Evolutionary conservation across 1,140 invertebrate species (phyloP).

Genomic region (Linepithema humile): DNA sequence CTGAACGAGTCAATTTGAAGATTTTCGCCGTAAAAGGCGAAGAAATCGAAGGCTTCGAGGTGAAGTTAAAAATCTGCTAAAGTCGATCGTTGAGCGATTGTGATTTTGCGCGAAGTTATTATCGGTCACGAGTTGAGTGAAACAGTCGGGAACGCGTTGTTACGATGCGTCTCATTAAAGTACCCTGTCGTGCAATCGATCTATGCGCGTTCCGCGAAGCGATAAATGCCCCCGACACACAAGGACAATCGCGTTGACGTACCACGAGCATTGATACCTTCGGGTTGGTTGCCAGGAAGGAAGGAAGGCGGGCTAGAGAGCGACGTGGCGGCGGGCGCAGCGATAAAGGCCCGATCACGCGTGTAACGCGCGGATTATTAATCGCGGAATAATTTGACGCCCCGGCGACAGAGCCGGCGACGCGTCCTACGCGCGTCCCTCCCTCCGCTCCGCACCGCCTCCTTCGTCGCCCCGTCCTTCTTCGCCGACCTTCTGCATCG

Average conservation of each 20-base stretch:
- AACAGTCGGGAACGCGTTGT: slow-evolving; percentile 59
- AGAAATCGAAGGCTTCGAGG: not conserved
- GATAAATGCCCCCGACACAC: slow-evolving; percentile 70
- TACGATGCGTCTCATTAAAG: slow-evolving; percentile 68
- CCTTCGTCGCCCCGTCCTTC: slow-evolving; percentile 53
- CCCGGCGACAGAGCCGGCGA: slow-evolving; percentile 65
- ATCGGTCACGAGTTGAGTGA: not conserved
- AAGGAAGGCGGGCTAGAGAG: slow-evolving; percentile 62
- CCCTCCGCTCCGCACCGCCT: slow-evolving; percentile 11
- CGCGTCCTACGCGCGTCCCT: slow-evolving; percentile 37
- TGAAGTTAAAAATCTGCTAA: not conserved
- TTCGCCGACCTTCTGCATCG: slow-evolving; percentile 54
- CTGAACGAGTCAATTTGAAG: not conserved
- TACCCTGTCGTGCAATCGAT: slow-evolving; percentile 64
- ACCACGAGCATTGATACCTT: slow-evolving; percentile 70
- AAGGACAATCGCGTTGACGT: slow-evolving; percentile 68
- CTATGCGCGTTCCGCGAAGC: slow-evolving; percentile 59
- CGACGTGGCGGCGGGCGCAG: slow-evolving; percentile 47
- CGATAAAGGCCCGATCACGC: slow-evolving; percentile 82
- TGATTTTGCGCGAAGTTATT: slow-evolving; percentile 7
- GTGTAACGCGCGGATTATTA: slow-evolving; percentile 84
- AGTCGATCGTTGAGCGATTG: not conserved
- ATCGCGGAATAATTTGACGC: slow-evolving; percentile 83
- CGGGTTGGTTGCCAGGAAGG: slow-evolving; percentile 63
- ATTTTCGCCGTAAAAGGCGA: not conserved